Percentiles rank a stretch among this genome's conserved stretches.
These are phyloP conservation scores for Pachycephus smyrnensis DNA, from an alignment of 2,888 invertebrate species.

Conservation along the genomic window DNA sequence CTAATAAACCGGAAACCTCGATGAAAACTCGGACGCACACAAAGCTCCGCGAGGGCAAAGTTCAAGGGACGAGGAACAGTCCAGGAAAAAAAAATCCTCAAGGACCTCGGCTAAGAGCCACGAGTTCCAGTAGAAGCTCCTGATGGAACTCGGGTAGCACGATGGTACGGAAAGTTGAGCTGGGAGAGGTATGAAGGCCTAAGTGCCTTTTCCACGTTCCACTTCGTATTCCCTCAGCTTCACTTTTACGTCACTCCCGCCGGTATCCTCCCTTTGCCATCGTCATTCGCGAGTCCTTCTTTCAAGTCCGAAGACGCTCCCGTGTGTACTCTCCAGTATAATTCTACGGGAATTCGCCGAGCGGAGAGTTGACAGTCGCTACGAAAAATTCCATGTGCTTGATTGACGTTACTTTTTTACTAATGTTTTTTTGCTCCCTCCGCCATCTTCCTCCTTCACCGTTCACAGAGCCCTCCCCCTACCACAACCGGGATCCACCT, in stretches of 20 bases:
- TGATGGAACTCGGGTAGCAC: not conserved
- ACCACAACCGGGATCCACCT: not conserved
- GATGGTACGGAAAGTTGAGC: conserved; percentile 1
- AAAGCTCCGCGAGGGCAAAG: not conserved
- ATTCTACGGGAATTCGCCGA: conserved; percentile 6
- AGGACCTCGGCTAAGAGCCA: not conserved
- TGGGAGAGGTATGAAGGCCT: conserved; percentile 1
- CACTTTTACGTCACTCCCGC: not conserved
- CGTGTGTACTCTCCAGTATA: conserved; percentile 12
- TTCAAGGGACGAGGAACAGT: not conserved
- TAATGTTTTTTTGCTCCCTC: not conserved
- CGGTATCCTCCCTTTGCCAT: conserved; percentile 11
- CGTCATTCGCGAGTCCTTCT: conserved; percentile 15
- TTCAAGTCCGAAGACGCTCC: not conserved
- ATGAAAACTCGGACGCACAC: not conserved
- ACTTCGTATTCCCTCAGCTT: conserved; percentile 16
- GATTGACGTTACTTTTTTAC: not conserved
- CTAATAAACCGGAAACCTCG: not conserved
- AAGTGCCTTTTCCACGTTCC: conserved; percentile 3
- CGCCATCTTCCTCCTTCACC: too few relatives aligned
- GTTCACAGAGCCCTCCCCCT: not conserved
- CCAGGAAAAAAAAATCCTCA: not conserved
- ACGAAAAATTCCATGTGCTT: not conserved
- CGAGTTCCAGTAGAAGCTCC: not conserved
- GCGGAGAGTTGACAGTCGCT: not conserved